Conservation (phyloP, 2,797 vertebrate genomes). For the Sparidentex hasta region DNA sequence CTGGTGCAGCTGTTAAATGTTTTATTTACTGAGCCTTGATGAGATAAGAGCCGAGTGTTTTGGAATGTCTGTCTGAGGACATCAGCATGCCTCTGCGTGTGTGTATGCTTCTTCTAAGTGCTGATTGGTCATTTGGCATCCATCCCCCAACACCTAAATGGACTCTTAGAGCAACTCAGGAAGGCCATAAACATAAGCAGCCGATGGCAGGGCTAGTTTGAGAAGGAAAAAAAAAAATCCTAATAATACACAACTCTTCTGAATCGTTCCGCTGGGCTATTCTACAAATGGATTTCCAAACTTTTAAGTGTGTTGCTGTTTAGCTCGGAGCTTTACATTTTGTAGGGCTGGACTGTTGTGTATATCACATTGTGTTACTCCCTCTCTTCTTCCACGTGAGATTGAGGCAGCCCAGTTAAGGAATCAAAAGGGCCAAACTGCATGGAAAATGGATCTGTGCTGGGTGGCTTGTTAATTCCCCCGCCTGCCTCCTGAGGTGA, state of each 20-base stretch:
- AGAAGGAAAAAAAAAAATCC: slow-evolving; percentile 26
- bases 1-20: slow-evolving; percentile 78
- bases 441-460: slow-evolving; percentile 71
- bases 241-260: slow-evolving; percentile 51
- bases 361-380: slow-evolving; percentile 42
- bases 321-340: slow-evolving; percentile 42
- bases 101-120: slow-evolving; percentile 68
- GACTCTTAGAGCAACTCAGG: slow-evolving; percentile 69
- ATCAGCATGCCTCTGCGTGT: slow-evolving; percentile 57
- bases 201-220: slow-evolving; percentile 29
- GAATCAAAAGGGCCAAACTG: slow-evolving; percentile 66
- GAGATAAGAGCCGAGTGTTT: slow-evolving; percentile 79
- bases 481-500: slow-evolving; percentile 75
- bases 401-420: slow-evolving; percentile 50
- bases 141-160: slow-evolving; percentile 66
- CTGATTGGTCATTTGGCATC: slow-evolving; percentile 78
- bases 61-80: slow-evolving; percentile 75
- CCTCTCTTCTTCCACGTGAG: slow-evolving; percentile 24
- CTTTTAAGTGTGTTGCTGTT: slow-evolving; percentile 60
- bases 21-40: slow-evolving; percentile 83
- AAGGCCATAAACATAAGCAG: slow-evolving; percentile 70
- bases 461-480: slow-evolving; percentile 77
- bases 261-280: slow-evolving; percentile 55
- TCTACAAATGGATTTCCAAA: slow-evolving; percentile 65
- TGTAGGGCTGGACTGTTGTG: slow-evolving; percentile 18